Percentiles rank a stretch among this genome's conserved stretches.
These are phyloP conservation scores for Bagarius yarrelli DNA, from an alignment of 2,113 vertebrate species.

Conservation along the genomic window DNA sequence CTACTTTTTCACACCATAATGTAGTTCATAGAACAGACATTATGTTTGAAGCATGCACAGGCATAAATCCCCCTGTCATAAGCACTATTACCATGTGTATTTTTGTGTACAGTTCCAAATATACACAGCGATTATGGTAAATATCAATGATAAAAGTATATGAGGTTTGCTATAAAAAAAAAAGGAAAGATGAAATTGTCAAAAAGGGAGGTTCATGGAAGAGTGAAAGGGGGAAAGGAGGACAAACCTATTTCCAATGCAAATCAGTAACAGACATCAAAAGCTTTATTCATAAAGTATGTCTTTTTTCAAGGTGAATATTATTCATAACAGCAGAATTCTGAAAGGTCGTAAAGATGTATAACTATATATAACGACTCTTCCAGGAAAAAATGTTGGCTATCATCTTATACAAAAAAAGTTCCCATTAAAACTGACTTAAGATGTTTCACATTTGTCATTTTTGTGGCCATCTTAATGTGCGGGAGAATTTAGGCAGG, in stretches of 20 bases:
- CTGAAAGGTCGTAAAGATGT: background rate
- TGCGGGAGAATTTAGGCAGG: slow-evolving; percentile 23
- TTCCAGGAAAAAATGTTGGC: background rate
- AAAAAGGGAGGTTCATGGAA: slow-evolving; percentile 24
- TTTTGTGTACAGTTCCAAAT: background rate
- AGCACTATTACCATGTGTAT: background rate
- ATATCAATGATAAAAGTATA: background rate
- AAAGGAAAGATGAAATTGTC: slow-evolving; percentile 11
- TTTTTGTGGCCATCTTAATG: slow-evolving; percentile 11
- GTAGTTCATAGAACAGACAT: background rate
- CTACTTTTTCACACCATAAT: slow-evolving; percentile 1
- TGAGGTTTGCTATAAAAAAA: background rate
- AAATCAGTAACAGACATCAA: slow-evolving; percentile 38
- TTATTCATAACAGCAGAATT: slow-evolving; percentile 19
- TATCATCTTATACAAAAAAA: background rate
- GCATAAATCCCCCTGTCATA: background rate
- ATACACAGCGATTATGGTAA: background rate
- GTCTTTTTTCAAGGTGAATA: slow-evolving; percentile 16
- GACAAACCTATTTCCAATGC: slow-evolving; percentile 32
- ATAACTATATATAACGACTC: background rate
- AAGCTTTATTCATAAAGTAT: slow-evolving; percentile 19
- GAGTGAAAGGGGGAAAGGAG: slow-evolving; percentile 27
- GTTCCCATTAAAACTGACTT: slow-evolving; percentile 18
- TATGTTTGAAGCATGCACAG: background rate
- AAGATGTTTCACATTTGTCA: background rate